phyloP scores from a whole-genome alignment of 2,888 invertebrate species.

The Caenorhabditis wallacei region DNA sequence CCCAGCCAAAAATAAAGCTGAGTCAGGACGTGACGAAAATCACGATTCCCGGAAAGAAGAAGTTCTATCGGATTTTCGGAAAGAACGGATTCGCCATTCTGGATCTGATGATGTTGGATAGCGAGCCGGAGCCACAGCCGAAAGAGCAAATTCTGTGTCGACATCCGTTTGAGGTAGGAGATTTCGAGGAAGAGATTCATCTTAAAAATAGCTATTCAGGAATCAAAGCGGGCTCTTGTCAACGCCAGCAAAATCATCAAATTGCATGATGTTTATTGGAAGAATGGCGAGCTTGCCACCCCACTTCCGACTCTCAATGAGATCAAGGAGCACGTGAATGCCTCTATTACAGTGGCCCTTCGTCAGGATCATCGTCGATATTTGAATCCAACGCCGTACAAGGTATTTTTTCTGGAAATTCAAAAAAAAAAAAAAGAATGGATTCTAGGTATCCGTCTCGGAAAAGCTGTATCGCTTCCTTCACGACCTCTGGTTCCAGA shows the following conservation, averaged over 20 bases:
- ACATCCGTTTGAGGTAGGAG: constrained; percentile 90
- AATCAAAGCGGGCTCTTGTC: constrained; percentile 96
- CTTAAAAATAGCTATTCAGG: constrained; percentile 85
- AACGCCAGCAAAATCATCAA: constrained; percentile 92
- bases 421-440: background rate
- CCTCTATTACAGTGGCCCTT: constrained; percentile 88
- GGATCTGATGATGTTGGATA: constrained; percentile 91
- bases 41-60: constrained; percentile 95
- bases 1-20: constrained; percentile 91
- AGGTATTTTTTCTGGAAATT: constrained; percentile 87
- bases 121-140: constrained; percentile 88
- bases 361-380: constrained; percentile 95
- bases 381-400: constrained; percentile 98
- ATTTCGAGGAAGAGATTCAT: background rate
- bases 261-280: constrained; percentile 92
- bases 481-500: constrained; percentile 96
- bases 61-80: constrained; percentile 88
- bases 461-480: constrained; percentile 94
- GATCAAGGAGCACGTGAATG: constrained; percentile 76
- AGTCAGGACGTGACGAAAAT: constrained; percentile 98
- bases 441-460: constrained; percentile 89
- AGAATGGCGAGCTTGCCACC: constrained; percentile 87
- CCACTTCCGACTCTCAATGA: constrained; percentile 86
- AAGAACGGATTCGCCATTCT: constrained; percentile 89
- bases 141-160: constrained; percentile 89